Evolutionary conservation across 2,888 invertebrate genomes (phyloP).

Genomic region (Watsonalla binaria): DNA sequence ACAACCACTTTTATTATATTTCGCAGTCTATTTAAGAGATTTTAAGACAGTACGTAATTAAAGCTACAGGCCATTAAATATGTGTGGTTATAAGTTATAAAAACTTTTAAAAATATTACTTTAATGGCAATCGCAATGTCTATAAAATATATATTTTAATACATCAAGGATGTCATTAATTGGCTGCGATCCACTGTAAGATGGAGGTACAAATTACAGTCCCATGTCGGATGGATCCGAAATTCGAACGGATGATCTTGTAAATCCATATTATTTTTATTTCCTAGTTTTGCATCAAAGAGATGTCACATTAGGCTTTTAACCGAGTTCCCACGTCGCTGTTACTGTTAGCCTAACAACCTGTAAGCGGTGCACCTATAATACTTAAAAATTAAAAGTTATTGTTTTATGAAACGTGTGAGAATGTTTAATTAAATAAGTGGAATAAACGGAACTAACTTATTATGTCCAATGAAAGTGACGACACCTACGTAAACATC

Average conservation of each 20-base stretch:
- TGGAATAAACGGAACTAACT: conserved; percentile 63
- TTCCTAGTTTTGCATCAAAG: conserved; percentile 18
- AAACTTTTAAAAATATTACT: too few relatives aligned
- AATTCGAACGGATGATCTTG: too few relatives aligned
- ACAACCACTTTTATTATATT: background rate
- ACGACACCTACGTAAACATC: conserved; percentile 40
- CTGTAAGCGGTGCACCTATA: conserved; percentile 70
- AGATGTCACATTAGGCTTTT: conserved; percentile 44
- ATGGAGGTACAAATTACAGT: too few relatives aligned
- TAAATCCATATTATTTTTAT: background rate
- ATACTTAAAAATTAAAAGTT: conserved; percentile 75
- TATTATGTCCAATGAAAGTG: conserved; percentile 55
- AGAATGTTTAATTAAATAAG: conserved; percentile 76
- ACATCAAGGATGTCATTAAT: too few relatives aligned
- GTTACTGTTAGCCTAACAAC: conserved; percentile 73
- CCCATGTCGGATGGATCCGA: too few relatives aligned
- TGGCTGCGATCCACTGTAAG: too few relatives aligned
- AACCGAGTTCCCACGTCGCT: conserved; percentile 70
- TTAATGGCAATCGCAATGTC: too few relatives aligned
- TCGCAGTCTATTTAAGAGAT: background rate
- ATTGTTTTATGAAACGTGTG: conserved; percentile 73
- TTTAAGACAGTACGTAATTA: background rate
- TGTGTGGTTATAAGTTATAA: background rate
- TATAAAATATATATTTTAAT: too few relatives aligned
- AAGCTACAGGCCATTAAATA: background rate